Evolutionary conservation across 2,797 vertebrate genomes (phyloP), one percentile per base, ranked within the genome.

Genomic region (Ctenopoma kingsleyae): DNA sequence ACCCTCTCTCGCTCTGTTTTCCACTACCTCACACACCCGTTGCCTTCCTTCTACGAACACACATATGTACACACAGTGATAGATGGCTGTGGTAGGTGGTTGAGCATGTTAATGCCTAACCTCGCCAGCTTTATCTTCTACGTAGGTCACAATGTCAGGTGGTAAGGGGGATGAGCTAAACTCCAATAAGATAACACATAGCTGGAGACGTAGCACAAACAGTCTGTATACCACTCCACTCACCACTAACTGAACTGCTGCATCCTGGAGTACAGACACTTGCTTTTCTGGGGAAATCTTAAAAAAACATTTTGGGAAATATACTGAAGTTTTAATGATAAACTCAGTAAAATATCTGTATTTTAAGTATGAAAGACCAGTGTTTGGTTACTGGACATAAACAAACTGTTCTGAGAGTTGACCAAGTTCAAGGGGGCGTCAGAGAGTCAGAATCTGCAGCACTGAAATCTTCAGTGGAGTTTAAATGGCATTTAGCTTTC

Each of bases 91-190:
- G 81, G 86, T 85, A 86, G 85, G 84, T 88, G 89, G 91, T 81
- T 85, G 86, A 89, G 89, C 88, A 91, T 93, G 90, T 88, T 92
- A 89, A 90, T 93, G 87, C 80, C 78, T 91, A 91, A 92, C 91
- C 91, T 90, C 88, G 92, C 92, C 90, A 87, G 83, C 83, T 69
- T 90, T 91, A 92, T 90, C 89, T 90, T 79, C 84, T 81, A 27
- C 80, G 76, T 85, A 84, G 88, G 89, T 89, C 80, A 85, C 63
- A 54, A 65, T 86, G 83, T 90, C 90, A 90, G 87, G 87, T 87
- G 89, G 78, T 59, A 71, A 69, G 83, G 83, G 71, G 84, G 86
- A 67, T 84, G 86, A 86, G 89, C 86, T 90, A 87, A 90, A 89
- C 82, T 86, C 83, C 85, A 88, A 53, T 76, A 85, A 89, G 83